Conservation (phyloP, 2,113 vertebrate genomes). For the Scalopus aquaticus region DNA sequence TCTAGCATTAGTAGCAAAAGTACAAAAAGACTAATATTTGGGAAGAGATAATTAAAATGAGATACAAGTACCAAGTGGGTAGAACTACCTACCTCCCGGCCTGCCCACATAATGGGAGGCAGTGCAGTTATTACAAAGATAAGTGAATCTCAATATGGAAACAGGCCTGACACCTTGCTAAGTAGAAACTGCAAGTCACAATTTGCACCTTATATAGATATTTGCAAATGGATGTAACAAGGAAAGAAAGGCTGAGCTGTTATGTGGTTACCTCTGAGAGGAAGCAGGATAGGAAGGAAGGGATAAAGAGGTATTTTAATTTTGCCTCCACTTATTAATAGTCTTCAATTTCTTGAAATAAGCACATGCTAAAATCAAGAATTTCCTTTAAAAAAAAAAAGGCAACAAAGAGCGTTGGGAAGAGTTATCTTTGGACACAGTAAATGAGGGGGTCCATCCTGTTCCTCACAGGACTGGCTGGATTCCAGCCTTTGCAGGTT, state of each 20-base stretch:
- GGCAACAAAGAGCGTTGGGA: background rate
- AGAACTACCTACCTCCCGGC: background rate
- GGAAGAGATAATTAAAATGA: background rate
- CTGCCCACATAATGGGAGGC: accelerated
- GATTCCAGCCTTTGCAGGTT: background rate
- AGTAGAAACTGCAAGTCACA: background rate
- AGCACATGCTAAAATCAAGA: background rate
- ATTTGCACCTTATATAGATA: background rate
- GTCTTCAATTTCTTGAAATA: slow-evolving; percentile 31
- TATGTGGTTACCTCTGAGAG: background rate
- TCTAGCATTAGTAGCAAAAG: background rate
- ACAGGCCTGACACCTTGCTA: background rate
- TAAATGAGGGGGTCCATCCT: background rate
- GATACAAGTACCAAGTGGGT: background rate
- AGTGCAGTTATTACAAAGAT: background rate
- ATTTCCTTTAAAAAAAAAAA: background rate
- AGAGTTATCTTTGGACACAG: background rate
- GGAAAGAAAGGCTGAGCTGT: background rate
- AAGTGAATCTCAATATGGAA: background rate
- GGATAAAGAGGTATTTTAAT: background rate
- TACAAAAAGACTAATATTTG: background rate
- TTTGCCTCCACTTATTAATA: background rate
- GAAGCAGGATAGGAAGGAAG: background rate
- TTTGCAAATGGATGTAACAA: background rate
- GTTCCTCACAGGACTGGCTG: background rate